Evolutionary conservation across 2,888 invertebrate genomes (phyloP).

Genomic region (Caenorhabditis doughertyi): DNA sequence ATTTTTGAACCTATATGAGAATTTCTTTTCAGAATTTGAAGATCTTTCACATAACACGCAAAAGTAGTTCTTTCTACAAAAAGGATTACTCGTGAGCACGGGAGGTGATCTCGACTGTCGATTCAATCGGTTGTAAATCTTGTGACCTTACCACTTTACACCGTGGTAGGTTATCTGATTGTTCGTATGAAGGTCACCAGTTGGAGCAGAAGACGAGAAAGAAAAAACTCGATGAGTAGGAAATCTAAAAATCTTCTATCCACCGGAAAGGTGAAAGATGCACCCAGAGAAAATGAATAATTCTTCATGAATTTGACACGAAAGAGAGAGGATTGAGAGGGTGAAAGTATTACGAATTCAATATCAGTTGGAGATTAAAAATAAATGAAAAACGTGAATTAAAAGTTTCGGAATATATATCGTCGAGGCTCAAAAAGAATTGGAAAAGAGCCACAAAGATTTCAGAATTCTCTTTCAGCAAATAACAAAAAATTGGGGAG

Average conservation of each 20-base stretch:
- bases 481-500: constrained; percentile 24
- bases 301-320: constrained; percentile 11
- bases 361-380: constrained; percentile 11
- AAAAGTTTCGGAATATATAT: too few relatives aligned
- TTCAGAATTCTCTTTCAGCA: constrained; percentile 8
- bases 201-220: background rate
- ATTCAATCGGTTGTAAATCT: background rate
- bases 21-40: background rate
- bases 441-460: background rate
- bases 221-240: background rate
- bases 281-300: constrained; percentile 33
- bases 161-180: background rate
- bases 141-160: background rate
- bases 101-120: background rate
- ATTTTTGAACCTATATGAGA: background rate
- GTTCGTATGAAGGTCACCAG: background rate
- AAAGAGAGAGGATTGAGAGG: constrained; percentile 1
- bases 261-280: background rate
- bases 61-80: too few relatives aligned
- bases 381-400: background rate
- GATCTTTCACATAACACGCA: background rate
- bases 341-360: constrained; percentile 21
- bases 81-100: too few relatives aligned
- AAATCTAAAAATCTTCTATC: background rate
- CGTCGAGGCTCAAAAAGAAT: background rate